Evolutionary conservation across 2,113 vertebrate genomes (phyloP).

Genomic region (Alosa alosa): DNA sequence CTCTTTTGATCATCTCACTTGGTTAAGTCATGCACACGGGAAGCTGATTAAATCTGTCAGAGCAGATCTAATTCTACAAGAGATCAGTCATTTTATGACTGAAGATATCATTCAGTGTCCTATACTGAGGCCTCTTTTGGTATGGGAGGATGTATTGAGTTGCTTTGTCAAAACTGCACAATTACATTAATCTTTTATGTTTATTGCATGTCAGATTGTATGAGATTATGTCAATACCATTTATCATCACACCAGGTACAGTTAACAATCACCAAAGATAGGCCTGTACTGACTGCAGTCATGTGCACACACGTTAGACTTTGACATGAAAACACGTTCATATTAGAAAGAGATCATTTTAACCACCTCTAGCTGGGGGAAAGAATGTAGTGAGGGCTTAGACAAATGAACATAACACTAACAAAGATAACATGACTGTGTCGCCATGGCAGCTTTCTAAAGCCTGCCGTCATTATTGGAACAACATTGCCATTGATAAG

Average conservation of each 20-base stretch:
- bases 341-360: not conserved
- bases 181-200: not conserved
- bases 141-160: not conserved
- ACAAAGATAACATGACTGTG: not conserved
- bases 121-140: not conserved
- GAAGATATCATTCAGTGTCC: not conserved
- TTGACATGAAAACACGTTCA: not conserved
- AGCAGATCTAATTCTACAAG: slow-evolving; percentile 27
- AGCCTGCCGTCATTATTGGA: no score
- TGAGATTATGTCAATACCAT: not conserved
- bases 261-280: not conserved
- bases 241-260: not conserved
- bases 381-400: not conserved
- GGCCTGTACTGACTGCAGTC: not conserved
- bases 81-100: not conserved
- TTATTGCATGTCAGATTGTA: not conserved
- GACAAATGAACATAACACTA: not conserved
- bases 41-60: slow-evolving; percentile 35
- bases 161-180: not conserved
- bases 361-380: not conserved
- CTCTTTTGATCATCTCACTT: slow-evolving; percentile 20
- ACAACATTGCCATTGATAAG: no score
- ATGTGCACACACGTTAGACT: not conserved
- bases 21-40: slow-evolving; percentile 18
- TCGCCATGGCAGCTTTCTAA: not conserved